Conservation (phyloP, 2,113 vertebrate species). For the Dasypus novemcinctus region DNA sequence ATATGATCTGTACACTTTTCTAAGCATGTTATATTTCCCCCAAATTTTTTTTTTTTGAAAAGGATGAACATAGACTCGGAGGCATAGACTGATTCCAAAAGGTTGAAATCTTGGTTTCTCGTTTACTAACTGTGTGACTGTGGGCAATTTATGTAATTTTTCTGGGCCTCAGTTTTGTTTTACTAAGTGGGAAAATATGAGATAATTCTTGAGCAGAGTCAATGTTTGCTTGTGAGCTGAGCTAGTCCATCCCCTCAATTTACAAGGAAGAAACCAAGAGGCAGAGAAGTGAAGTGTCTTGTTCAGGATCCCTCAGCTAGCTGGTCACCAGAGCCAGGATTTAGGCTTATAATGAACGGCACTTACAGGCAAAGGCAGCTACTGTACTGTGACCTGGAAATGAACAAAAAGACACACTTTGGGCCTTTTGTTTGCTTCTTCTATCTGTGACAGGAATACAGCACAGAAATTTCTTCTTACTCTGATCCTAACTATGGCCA, state of each 20-base stretch:
- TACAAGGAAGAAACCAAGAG: neutral
- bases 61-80: neutral
- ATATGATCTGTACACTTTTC: neutral
- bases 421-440: neutral
- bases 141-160: neutral
- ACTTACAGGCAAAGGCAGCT: neutral
- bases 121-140: neutral
- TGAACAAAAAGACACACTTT: neutral
- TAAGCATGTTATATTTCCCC: neutral
- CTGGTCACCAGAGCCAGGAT: neutral
- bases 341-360: neutral
- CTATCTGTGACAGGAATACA: neutral
- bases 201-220: neutral
- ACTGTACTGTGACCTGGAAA: neutral
- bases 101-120: neutral
- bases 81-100: neutral
- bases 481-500: neutral
- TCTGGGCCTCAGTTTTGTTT: neutral
- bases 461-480: constrained; percentile 5
- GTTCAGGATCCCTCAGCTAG: neutral
- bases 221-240: neutral
- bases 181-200: neutral
- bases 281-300: neutral
- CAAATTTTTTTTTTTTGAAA: neutral
- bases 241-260: neutral